phyloP scores from a whole-genome alignment of 2,797 vertebrate genomes.

The Neosalanx taihuensis region DNA sequence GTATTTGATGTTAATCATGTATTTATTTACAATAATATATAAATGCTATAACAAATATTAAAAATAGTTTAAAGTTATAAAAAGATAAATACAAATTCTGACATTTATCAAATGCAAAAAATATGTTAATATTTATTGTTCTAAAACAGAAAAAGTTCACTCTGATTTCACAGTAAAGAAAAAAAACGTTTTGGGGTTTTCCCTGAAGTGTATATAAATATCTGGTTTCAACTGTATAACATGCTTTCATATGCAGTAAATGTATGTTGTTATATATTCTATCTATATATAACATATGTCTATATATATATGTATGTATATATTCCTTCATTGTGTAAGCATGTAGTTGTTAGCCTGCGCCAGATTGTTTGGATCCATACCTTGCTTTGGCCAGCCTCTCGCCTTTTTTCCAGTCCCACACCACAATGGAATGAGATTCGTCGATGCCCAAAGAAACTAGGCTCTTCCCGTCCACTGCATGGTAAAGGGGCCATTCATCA shows the following conservation, averaged over 20 bases:
- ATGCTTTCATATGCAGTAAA: too few species aligned
- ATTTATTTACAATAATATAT: not conserved
- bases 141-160: too few species aligned
- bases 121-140: too few species aligned
- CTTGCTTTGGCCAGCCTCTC: constrained; percentile 90
- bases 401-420: constrained; percentile 98
- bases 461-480: constrained; percentile 89
- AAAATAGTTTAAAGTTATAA: too few species aligned
- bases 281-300: too few species aligned
- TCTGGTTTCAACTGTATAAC: too few species aligned
- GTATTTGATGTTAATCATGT: not conserved
- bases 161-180: too few species aligned
- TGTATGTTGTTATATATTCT: not conserved
- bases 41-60: not conserved
- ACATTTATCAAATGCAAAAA: too few species aligned
- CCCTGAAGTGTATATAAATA: too few species aligned
- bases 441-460: constrained; percentile 91
- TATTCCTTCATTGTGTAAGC: not conserved
- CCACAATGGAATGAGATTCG: constrained; percentile 87
- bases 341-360: not conserved
- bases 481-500: constrained; percentile 33
- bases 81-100: too few species aligned
- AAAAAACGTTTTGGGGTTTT: too few species aligned
- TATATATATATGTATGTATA: not conserved
- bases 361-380: constrained; percentile 63